Percentiles rank a stretch among this genome's conserved stretches.
phyloP scores from a whole-genome alignment of 2,113 vertebrate species.

The Nothoprocta perdicaria region DNA sequence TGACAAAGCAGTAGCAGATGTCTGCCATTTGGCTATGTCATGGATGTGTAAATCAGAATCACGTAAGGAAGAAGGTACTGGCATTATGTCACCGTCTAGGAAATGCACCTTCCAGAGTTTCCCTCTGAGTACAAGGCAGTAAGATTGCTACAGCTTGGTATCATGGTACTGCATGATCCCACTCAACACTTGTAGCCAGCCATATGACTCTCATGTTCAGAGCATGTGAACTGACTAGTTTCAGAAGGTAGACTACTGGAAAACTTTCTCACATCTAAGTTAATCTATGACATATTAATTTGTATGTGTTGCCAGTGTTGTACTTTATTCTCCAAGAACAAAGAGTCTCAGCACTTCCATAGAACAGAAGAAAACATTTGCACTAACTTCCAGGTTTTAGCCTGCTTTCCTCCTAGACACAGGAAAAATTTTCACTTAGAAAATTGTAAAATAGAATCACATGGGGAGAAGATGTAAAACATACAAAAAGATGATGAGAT shows the following conservation, averaged over 20 bases:
- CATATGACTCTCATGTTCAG: rapidly evolving
- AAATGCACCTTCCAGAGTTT: not conserved
- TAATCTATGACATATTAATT: not conserved
- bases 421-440: not conserved
- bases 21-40: not conserved
- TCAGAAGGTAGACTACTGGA: rapidly evolving
- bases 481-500: not conserved
- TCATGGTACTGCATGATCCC: rapidly evolving
- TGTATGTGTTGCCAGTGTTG: too few species aligned
- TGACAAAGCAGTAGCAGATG: slow-evolving; percentile 13
- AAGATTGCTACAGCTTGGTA: not conserved
- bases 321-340: not conserved
- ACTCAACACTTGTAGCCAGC: rapidly evolving
- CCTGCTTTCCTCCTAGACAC: not conserved
- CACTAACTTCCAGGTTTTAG: rapidly evolving
- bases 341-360: not conserved
- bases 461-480: not conserved
- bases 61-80: not conserved
- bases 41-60: not conserved
- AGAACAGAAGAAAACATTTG: rapidly evolving
- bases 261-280: not conserved
- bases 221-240: rapidly evolving
- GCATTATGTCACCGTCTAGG: not conserved
- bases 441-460: rapidly evolving
- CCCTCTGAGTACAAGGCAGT: rapidly evolving